Percentiles rank a stretch among this genome's conserved stretches.
Evolutionary conservation across 2,797 vertebrate genomes (phyloP).

Genomic region (Artibeus jamaicensis): DNA sequence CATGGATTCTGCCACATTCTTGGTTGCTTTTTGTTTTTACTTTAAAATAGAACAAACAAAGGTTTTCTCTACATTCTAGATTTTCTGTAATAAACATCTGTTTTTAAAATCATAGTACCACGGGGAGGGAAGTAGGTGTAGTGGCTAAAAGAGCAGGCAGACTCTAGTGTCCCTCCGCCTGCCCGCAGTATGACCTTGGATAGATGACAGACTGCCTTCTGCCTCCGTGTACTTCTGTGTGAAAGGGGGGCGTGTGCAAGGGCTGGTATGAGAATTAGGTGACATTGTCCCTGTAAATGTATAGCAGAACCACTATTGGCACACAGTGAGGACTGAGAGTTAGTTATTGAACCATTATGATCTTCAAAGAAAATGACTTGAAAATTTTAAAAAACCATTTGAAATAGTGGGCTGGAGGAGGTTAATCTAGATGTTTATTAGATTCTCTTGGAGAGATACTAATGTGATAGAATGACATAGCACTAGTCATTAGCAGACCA

Average conservation of each 20-base stretch:
- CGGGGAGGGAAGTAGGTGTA: neutral
- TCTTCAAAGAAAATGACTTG: constrained; percentile 11
- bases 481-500: constrained; percentile 18
- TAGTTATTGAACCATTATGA: neutral
- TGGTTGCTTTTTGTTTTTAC: neutral
- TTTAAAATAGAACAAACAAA: neutral
- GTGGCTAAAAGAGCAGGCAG: neutral
- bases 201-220: neutral
- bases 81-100: neutral
- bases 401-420: neutral
- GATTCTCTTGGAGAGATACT: neutral
- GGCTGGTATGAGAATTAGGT: neutral
- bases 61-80: neutral
- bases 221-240: neutral
- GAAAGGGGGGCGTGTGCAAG: neutral
- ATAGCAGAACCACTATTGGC: neutral
- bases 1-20: neutral
- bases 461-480: neutral
- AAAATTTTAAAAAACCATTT: neutral
- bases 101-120: neutral
- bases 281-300: neutral
- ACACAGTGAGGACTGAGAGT: neutral
- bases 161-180: neutral
- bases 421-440: neutral
- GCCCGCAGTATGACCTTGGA: neutral